A percentile compares a stretch with the other conserved stretches of the same genome.
These are phyloP conservation scores for Esox masquinongy DNA, from an alignment of 2,797 vertebrate species.

Conservation along the genomic window DNA sequence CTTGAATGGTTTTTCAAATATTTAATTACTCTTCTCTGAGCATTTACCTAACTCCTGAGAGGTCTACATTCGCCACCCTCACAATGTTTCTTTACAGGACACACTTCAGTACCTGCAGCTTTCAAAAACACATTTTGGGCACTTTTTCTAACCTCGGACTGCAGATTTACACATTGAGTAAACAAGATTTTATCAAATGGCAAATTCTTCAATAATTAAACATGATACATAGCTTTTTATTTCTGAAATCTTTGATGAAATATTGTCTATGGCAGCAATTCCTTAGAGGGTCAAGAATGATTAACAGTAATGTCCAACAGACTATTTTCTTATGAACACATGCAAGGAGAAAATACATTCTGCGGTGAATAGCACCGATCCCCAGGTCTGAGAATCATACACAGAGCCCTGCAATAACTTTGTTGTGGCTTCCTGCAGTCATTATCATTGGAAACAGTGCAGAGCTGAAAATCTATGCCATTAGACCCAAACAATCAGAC, in stretches of 20 bases:
- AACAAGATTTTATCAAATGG: background rate
- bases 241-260: background rate
- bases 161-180: background rate
- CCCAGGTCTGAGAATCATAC: slow-evolving; percentile 44
- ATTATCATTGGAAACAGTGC: slow-evolving; percentile 55
- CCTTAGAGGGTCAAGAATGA: background rate
- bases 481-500: slow-evolving; percentile 51
- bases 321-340: background rate
- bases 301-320: slow-evolving; percentile 4
- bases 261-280: background rate
- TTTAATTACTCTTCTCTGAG: slow-evolving; percentile 20
- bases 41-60: background rate
- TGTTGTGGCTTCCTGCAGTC: slow-evolving; percentile 56
- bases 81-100: background rate
- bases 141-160: background rate
- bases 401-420: slow-evolving; percentile 52
- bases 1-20: slow-evolving; percentile 26
- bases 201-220: background rate
- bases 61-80: background rate
- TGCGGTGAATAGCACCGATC: slow-evolving; percentile 38
- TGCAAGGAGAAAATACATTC: slow-evolving; percentile 33
- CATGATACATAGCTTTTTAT: background rate
- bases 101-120: background rate
- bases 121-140: background rate
- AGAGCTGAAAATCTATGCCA: slow-evolving; percentile 49